Percentiles rank a stretch among this genome's conserved stretches.
Evolutionary conservation across 92 coral and sea anemone genomes (phyloP).

Genomic region (Pocillopora meandrina): DNA sequence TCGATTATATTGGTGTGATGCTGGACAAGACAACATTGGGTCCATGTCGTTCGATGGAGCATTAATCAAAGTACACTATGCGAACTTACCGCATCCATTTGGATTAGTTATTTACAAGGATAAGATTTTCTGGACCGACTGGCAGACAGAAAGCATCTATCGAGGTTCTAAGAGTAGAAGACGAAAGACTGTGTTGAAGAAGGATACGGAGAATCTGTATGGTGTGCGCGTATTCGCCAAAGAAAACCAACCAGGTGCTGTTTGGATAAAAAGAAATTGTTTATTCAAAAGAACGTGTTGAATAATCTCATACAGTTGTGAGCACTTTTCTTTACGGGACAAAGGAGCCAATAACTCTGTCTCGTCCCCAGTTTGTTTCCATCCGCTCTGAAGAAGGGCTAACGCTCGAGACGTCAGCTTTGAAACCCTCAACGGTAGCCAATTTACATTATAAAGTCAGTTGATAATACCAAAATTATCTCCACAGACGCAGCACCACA

Average conservation of each 20-base stretch:
- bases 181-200: slow-evolving; percentile 34
- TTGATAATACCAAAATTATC: too few relatives aligned
- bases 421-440: too few relatives aligned
- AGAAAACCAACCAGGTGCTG: slow-evolving; percentile 75
- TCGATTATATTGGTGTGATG: slow-evolving; percentile 88
- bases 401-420: too few relatives aligned
- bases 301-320: too few relatives aligned
- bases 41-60: slow-evolving; percentile 67
- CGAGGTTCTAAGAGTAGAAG: slow-evolving; percentile 50
- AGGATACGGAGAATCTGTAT: slow-evolving; percentile 40
- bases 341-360: too few relatives aligned
- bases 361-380: too few relatives aligned
- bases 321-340: too few relatives aligned
- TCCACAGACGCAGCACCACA: too few relatives aligned
- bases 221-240: slow-evolving; percentile 67
- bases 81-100: slow-evolving; percentile 57
- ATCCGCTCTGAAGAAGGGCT: too few relatives aligned
- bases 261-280: neutral
- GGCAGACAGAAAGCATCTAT: slow-evolving; percentile 58
- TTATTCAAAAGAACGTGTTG: neutral
- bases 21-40: slow-evolving; percentile 63
- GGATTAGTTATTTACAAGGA: slow-evolving; percentile 57
- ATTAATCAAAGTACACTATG: slow-evolving; percentile 7
- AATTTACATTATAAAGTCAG: too few relatives aligned
- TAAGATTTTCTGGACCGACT: slow-evolving; percentile 81